phyloP scores from a whole-genome alignment of 2,113 vertebrate species.

The Saccopteryx leptura region DNA sequence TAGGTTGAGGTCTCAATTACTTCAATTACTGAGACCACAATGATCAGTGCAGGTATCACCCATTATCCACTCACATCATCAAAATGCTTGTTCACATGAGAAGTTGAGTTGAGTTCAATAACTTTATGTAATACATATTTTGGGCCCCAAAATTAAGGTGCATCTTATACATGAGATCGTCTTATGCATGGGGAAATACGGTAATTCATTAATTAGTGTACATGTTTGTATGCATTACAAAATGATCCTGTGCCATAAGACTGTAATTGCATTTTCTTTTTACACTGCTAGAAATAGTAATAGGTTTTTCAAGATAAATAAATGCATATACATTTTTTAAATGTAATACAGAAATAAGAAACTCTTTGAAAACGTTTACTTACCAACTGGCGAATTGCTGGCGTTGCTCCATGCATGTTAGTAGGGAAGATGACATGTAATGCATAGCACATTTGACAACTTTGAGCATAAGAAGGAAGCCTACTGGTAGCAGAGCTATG shows the following conservation, averaged over 20 bases:
- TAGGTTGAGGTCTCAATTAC: too few relatives aligned
- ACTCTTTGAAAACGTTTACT: conserved; percentile 65
- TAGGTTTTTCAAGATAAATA: conserved; percentile 55
- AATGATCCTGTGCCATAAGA: neutral
- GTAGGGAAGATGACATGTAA: conserved; percentile 14
- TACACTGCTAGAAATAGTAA: neutral
- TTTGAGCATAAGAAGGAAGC: neutral
- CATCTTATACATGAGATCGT: too few relatives aligned
- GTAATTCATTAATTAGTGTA: neutral
- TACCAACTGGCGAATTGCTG: conserved; percentile 55
- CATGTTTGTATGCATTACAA: neutral
- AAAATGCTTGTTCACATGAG: neutral
- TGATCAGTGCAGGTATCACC: neutral
- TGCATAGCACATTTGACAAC: neutral
- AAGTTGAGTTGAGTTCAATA: neutral
- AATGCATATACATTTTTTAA: conserved; percentile 6
- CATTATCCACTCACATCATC: neutral
- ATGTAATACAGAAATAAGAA: conserved; percentile 49
- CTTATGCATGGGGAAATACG: too few relatives aligned
- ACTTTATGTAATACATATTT: too few relatives aligned
- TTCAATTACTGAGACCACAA: neutral
- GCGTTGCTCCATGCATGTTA: neutral
- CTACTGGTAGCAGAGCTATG: neutral
- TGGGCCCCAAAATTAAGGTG: too few relatives aligned
- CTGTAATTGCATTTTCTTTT: neutral